Conservation (phyloP, 2,797 vertebrate species). For the Xerus rutilus region DNA sequence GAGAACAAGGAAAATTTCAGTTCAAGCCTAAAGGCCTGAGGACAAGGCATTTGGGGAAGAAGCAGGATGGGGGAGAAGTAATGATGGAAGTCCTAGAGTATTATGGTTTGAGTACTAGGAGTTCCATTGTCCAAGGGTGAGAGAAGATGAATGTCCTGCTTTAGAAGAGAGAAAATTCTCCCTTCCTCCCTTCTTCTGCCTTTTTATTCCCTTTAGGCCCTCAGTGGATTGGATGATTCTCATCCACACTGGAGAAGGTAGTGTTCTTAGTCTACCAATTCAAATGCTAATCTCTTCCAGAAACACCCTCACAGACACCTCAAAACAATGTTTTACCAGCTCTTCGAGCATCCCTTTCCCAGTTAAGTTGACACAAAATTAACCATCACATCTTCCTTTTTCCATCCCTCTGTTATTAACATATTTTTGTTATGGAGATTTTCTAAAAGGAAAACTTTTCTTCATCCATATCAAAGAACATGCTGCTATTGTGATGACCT, state of each 20-base stretch:
- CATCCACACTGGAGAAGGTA: not conserved
- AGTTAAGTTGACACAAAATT: not conserved
- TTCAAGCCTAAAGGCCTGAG: not conserved
- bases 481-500: not conserved
- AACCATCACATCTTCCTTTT: not conserved
- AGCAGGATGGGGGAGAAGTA: too few species aligned
- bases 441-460: slow-evolving; percentile 31
- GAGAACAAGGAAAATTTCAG: not conserved
- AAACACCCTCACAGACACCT: not conserved
- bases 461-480: not conserved
- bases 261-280: not conserved
- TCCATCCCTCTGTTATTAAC: not conserved
- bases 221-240: not conserved
- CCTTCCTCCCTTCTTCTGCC: not conserved
- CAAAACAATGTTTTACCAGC: not conserved
- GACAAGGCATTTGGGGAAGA: too few species aligned
- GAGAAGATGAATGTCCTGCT: not conserved
- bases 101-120: not conserved
- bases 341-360: not conserved
- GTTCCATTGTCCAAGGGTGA: not conserved
- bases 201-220: not conserved
- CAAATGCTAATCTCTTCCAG: not conserved
- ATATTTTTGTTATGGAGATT: not conserved
- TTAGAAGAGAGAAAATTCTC: not conserved
- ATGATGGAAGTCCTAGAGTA: not conserved